Base-by-base conservation (phyloP, 2,113 vertebrate genomes). In the Platichthys flesus region DNA sequence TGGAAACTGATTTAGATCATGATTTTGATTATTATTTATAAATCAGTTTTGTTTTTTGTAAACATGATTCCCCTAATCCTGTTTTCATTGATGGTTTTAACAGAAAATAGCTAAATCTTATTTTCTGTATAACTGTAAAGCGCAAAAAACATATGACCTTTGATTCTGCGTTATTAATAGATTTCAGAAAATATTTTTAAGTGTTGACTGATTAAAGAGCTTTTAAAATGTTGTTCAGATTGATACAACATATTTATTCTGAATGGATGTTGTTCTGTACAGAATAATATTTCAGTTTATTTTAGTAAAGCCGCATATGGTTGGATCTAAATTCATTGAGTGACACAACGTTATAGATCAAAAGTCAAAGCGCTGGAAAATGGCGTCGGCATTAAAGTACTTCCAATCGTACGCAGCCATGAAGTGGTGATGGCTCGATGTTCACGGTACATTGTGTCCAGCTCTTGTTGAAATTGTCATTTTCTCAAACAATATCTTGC, bases 361-460 rank as follows among this genome's bases (percentile, higher is more conserved):
- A 69, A 77, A 81, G 15, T 79, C 45, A 2, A 73, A 72, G 63
- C 3, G 2, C 8, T 59, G 78, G 26, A 87, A 87, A 87, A 88
- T 89, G 68, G 81, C 78, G 79, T 75, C 77, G 0, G 7, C 47
- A 54, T 65, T 18, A 28, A 79, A 85, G 63, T 62, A 45, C 37
- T 78, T 31, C 31, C 31, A 7, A 31, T 31, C 6, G 31, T 78
- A 35, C 21, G 55, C 69, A 71, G 62, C 73, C 57, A 40, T 69
- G 4, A 71, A 85, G 61, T 76, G 74, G 63, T 68, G 24, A 37
- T 2, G 5, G 54, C 51, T 51, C 16, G 0, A 60, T 47, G 63
- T 57, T 72, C 4, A 60, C 1, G 0, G 15, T 49, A 52, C 76
- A 76, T 57, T 10, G 14, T 52, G 71, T 78, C 54, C 14, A 51